Evolutionary conservation across 2,888 invertebrate species (phyloP), one percentile per base, ranked within the genome.

Genomic region (Ichneumoninae sp.): DNA sequence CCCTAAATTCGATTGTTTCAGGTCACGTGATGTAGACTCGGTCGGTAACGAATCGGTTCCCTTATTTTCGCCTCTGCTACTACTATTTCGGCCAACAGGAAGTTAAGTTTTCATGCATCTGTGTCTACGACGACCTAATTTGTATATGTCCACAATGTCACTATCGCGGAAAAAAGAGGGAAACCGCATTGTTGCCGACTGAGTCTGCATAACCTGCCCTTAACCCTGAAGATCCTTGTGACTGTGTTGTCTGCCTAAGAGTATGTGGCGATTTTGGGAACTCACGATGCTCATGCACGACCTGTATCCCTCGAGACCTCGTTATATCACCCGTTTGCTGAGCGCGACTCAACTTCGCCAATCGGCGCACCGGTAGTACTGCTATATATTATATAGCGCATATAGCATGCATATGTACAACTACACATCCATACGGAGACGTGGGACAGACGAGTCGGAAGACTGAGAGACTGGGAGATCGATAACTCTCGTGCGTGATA

Each of bases 291-390:
- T 71, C 13, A 44, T 44, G 30, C 33, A 62, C 54, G 76, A 33
- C n/a, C 47, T 66, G 19, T 47, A n/a, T 65, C 75, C 65, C 50
- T 70, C 60, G 80, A 75, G 75, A 75, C 83, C 78, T 83, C 78
- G 81, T 86, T 83, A 86, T 76, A 78, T 72, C 68, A 77, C 83
- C 85, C 78, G 83, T 86, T 83, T 83, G 81, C 76, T 50, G 52
- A 76, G 70, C 68, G 71, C 72, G 44, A 3, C 3, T 3, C 3
- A 62, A 78, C 78, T 86, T 65, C 22, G 72, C 70, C 74, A 74
- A 76, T 72, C 60, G 52, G 19, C 57, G 66, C 75, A 62, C 33
- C 60, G 1, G 30, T 33, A 33, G 13, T 1, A 19, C 19, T 19
- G 52, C 19, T 52, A 44, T 44, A 16, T 13, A 4, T 13, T 44